phyloP scores from a whole-genome alignment of 2,797 vertebrate genomes.

The Selene dorsalis region DNA sequence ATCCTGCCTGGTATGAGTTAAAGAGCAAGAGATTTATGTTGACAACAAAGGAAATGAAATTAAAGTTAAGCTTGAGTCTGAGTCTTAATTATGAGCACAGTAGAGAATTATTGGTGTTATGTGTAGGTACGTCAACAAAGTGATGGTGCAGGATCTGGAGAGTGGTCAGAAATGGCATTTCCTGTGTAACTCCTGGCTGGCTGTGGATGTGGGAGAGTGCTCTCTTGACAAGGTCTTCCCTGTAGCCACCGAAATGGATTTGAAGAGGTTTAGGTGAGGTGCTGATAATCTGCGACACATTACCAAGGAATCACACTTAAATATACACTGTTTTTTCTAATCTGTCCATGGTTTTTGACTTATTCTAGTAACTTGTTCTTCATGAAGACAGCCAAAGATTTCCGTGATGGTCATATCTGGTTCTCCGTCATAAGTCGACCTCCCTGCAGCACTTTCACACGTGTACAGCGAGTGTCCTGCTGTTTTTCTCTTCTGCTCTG shows the following conservation, averaged over 20 bases:
- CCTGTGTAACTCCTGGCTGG: slow-evolving; percentile 95
- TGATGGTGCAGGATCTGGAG: slow-evolving; percentile 90
- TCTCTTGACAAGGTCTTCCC: slow-evolving; percentile 91
- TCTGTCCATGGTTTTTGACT: background rate
- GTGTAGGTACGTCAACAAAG: slow-evolving; percentile 92
- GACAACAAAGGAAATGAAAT: background rate
- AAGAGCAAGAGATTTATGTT: background rate
- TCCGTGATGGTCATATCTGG: slow-evolving; percentile 95
- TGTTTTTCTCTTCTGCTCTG: slow-evolving; percentile 96
- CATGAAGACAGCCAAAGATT: slow-evolving; percentile 92
- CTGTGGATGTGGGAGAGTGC: slow-evolving; percentile 91
- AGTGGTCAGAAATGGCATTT: slow-evolving; percentile 92
- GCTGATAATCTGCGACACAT: background rate
- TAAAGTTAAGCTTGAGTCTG: slow-evolving; percentile 5
- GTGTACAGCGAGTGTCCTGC: slow-evolving; percentile 93
- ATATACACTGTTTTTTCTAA: background rate
- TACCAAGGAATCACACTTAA: background rate
- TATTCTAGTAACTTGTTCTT: slow-evolving; percentile 91
- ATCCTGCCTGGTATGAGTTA: slow-evolving; percentile 88
- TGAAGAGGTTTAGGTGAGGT: slow-evolving; percentile 92
- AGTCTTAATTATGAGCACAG: background rate
- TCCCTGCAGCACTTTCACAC: slow-evolving; percentile 90
- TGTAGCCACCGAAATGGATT: slow-evolving; percentile 91
- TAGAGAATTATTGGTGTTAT: slow-evolving; percentile 7
- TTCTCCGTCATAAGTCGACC: slow-evolving; percentile 92